Conservation (phyloP, 2,888 invertebrate species). For the Hypomecis punctinalis region DNA sequence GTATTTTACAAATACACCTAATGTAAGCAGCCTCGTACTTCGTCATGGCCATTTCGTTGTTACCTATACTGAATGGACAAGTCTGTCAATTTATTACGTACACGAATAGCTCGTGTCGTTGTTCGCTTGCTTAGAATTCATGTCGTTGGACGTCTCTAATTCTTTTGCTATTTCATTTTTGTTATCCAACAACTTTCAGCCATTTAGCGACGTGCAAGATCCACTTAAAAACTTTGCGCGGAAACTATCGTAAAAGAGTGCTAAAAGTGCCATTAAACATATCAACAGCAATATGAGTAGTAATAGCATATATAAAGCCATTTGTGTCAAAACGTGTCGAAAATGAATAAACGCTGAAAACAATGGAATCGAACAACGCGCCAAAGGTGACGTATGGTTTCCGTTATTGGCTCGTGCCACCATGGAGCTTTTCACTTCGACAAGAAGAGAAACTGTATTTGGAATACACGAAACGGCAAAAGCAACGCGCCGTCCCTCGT, state of each 20-base stretch:
- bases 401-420: conserved; percentile 65
- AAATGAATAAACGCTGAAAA: conserved; percentile 29
- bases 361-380: conserved; percentile 46
- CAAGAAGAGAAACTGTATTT: conserved; percentile 74
- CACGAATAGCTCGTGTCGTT: background rate
- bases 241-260: conserved; percentile 20
- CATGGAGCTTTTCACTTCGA: conserved; percentile 71
- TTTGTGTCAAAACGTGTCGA: conserved; percentile 18
- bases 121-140: conserved; percentile 10
- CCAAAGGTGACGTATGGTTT: conserved; percentile 55
- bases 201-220: conserved; percentile 1
- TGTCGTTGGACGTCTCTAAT: conserved; percentile 3
- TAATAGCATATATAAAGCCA: conserved; percentile 12
- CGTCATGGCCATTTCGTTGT: conserved; percentile 11
- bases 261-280: conserved; percentile 33
- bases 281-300: conserved; percentile 30
- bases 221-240: conserved; percentile 4
- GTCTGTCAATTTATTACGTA: conserved; percentile 8
- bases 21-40: conserved; percentile 1
- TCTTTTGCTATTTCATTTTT: conserved; percentile 4
- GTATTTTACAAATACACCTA: background rate
- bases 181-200: conserved; percentile 3
- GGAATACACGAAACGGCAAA: conserved; percentile 72
- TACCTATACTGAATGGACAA: conserved; percentile 8
- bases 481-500: conserved; percentile 72